Percentiles rank a stretch among this genome's conserved stretches.
Conservation (phyloP, 2,888 invertebrate species). For the Tenthredo mesomela region DNA sequence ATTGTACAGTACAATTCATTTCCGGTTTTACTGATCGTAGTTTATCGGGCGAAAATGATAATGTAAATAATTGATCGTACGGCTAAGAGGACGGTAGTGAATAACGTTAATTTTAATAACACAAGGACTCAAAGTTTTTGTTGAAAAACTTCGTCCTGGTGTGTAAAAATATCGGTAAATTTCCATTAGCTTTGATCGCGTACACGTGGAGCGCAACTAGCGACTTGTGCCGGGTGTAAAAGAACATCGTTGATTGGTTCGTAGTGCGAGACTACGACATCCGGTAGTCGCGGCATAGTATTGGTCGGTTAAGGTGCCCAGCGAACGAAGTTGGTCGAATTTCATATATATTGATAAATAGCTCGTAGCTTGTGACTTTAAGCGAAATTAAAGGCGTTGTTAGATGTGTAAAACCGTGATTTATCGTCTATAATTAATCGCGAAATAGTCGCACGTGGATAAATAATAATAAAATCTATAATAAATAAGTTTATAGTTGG, state of each 20-base stretch:
- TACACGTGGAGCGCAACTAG: slow-evolving; percentile 52
- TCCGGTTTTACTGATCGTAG: slow-evolving; percentile 23
- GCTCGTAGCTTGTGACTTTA: slow-evolving; percentile 65
- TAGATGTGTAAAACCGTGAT: slow-evolving; percentile 51
- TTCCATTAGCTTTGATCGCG: slow-evolving; percentile 39
- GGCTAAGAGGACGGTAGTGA: neutral
- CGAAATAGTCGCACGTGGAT: slow-evolving; percentile 25
- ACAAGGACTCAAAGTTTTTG: neutral
- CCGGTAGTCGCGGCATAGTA: slow-evolving; percentile 70
- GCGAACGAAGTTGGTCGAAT: slow-evolving; percentile 68
- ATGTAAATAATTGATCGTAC: neutral
- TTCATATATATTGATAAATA: slow-evolving; percentile 70
- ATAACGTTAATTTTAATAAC: slow-evolving; percentile 6
- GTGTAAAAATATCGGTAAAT: neutral
- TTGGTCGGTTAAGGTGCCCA: slow-evolving; percentile 67
- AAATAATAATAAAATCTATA: neutral
- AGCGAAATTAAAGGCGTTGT: slow-evolving; percentile 54
- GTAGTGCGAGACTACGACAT: slow-evolving; percentile 68
- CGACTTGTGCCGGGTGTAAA: slow-evolving; percentile 49
- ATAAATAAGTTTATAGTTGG: slow-evolving; percentile 58
- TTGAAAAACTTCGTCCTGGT: neutral
- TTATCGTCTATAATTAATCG: neutral
- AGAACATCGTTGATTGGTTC: slow-evolving; percentile 64
- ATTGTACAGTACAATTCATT: slow-evolving; percentile 4
- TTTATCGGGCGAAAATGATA: neutral